Evolutionary conservation across 1,140 invertebrate species (phyloP), one percentile per base, ranked within the genome.

Genomic region (Drosophila sp.): DNA sequence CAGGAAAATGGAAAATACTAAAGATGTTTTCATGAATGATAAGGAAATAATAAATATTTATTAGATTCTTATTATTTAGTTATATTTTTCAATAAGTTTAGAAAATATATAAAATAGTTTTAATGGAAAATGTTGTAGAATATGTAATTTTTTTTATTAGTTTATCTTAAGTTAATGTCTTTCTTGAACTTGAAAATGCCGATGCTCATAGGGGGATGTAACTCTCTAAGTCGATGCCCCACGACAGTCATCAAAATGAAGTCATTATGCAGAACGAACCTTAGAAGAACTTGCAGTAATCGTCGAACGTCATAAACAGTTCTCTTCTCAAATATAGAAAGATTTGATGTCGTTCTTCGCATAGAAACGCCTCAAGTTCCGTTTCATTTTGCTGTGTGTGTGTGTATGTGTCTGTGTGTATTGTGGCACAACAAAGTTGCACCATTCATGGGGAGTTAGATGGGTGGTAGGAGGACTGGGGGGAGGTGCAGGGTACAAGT

Each of bases 271-370:
- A 56, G 61, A 50, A 51, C 36, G 65, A 61, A 21, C 56, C 56
- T 57, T 32, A 32, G 61, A 16, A 34, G 14, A 53, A 46, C 48
- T 67, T 40, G 21, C 9, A 32, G 29, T 34, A 54, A 72, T 66
- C 69, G 62, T 72, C 69, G 66, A 67, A 67, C 54, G 54, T 61
- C 63, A 61, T 63, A 59, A 72, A 59, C 29, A 54, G 53, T 45
- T 32, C 54, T 53, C 70, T 45, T 32, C 54, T 53, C 70, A 54
- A 59, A 72, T 59, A 59, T 67, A n/a, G n/a, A n/a, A n/a, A n/a
- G 63, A 72, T 67, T 72, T 72, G 63, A 72, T 72, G 70, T 72
- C 70, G 63, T 72, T 59, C 34, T 40, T 43, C 40, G 62, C 61
- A 65, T 65, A 65, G 58, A 62, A 51, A 62, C 58, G 59, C 46